Percentiles rank a stretch among this genome's conserved stretches.
These are phyloP conservation scores for Perca fluviatilis DNA, from an alignment of 2,113 vertebrate genomes.

Conservation along the genomic window DNA sequence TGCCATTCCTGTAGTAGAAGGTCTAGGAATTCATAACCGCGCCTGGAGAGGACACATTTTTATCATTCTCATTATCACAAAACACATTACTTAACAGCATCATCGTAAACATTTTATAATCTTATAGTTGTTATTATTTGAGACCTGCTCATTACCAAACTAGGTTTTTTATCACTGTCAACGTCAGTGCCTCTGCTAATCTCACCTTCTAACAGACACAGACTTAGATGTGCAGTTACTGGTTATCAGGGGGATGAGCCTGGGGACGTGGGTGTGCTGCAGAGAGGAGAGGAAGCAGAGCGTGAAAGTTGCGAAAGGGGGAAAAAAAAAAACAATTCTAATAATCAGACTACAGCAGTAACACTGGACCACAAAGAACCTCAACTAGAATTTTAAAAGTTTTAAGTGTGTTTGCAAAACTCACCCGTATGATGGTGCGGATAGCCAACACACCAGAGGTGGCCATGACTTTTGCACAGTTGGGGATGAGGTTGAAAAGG, in stretches of 20 bases:
- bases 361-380: neutral
- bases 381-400: neutral
- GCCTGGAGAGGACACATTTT: slow-evolving; percentile 71
- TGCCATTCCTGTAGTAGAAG: slow-evolving; percentile 88
- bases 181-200: neutral
- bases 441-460: slow-evolving; percentile 95
- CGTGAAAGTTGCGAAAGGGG: neutral
- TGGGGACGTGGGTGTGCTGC: slow-evolving; percentile 96
- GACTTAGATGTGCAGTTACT: slow-evolving; percentile 98
- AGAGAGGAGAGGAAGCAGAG: slow-evolving; percentile 46
- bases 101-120: neutral
- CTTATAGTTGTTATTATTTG: neutral
- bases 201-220: slow-evolving; percentile 95
- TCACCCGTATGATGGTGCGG: slow-evolving; percentile 95
- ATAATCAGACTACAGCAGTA: neutral
- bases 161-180: neutral
- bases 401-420: slow-evolving; percentile 22
- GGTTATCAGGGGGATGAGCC: slow-evolving; percentile 97
- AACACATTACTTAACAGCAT: neutral
- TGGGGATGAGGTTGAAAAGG: slow-evolving; percentile 98
- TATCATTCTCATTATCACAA: neutral
- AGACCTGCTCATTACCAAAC: neutral
- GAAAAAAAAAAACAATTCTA: neutral
- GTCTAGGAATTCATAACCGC: slow-evolving; percentile 87
- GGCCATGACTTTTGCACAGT: slow-evolving; percentile 98